phyloP scores from a whole-genome alignment of 2,113 vertebrate genomes.

The Colius striatus region DNA sequence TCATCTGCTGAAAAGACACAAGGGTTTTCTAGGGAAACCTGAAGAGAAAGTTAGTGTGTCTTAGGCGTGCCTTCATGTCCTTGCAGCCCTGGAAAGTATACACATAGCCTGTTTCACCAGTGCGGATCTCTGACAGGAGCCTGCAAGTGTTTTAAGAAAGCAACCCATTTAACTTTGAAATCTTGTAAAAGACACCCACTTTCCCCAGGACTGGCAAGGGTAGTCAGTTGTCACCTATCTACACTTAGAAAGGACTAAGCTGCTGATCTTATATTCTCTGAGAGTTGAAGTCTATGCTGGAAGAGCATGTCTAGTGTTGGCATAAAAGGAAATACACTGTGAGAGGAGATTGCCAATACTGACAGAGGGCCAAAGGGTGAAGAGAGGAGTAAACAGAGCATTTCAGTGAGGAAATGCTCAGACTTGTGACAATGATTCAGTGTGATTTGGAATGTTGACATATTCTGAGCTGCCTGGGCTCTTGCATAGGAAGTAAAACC shows the following conservation, averaged over 20 bases:
- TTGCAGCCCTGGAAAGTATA: not conserved
- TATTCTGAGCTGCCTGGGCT: not conserved
- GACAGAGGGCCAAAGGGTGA: not conserved
- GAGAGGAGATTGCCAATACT: not conserved
- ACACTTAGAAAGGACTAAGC: not conserved
- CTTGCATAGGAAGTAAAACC: not conserved
- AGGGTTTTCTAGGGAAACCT: not conserved
- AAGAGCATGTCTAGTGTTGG: not conserved
- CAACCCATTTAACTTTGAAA: not conserved
- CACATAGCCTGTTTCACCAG: rapidly evolving
- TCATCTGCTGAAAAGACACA: not conserved
- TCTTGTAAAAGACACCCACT: not conserved
- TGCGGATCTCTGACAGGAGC: not conserved
- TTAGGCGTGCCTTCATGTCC: not conserved
- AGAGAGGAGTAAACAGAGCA: not conserved
- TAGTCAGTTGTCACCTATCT: not conserved
- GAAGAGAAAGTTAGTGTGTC: not conserved
- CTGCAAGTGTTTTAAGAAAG: not conserved
- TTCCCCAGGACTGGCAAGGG: not conserved
- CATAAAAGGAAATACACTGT: not conserved
- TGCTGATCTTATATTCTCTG: not conserved
- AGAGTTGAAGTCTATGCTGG: not conserved
- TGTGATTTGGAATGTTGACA: not conserved
- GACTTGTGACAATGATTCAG: not conserved
- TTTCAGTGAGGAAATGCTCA: not conserved